These are phyloP conservation scores for Dysdera silvatica DNA, from an alignment of 1,140 invertebrate species.

Conservation along the genomic window DNA sequence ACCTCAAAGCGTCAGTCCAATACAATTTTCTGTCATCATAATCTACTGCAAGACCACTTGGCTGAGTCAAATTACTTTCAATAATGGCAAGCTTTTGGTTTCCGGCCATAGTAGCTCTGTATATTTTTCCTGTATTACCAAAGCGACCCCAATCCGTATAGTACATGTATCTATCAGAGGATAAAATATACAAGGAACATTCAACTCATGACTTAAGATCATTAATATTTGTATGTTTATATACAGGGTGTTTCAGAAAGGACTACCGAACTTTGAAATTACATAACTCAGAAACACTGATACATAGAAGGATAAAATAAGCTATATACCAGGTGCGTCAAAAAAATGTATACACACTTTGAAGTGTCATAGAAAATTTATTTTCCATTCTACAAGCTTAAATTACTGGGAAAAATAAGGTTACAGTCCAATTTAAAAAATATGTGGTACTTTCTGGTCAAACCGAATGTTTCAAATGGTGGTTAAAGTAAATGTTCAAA, in stretches of 20 bases:
- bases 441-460: too few relatives aligned
- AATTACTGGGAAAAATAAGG: too few relatives aligned
- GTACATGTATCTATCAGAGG: conserved; percentile 57
- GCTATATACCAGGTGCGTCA: too few relatives aligned
- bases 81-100: conserved; percentile 83
- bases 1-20: conserved; percentile 91
- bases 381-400: too few relatives aligned
- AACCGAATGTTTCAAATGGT: too few relatives aligned
- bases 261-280: too few relatives aligned
- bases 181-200: conserved; percentile 22
- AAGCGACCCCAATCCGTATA: conserved; percentile 91
- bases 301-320: too few relatives aligned
- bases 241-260: too few relatives aligned
- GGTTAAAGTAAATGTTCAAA: too few relatives aligned
- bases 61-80: conserved; percentile 82
- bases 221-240: not conserved
- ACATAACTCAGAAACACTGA: not conserved
- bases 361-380: too few relatives aligned
- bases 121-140: conserved; percentile 87
- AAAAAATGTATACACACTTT: too few relatives aligned
- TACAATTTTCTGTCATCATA: conserved; percentile 91
- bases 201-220: conserved; percentile 28
- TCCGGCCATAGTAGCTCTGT: conserved; percentile 91
- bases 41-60: conserved; percentile 91
- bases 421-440: too few relatives aligned